A percentile compares a stretch with the other conserved stretches of the same genome.
phyloP scores from a whole-genome alignment of 2,113 vertebrate species.

The Nerophis lumbriciformis region DNA sequence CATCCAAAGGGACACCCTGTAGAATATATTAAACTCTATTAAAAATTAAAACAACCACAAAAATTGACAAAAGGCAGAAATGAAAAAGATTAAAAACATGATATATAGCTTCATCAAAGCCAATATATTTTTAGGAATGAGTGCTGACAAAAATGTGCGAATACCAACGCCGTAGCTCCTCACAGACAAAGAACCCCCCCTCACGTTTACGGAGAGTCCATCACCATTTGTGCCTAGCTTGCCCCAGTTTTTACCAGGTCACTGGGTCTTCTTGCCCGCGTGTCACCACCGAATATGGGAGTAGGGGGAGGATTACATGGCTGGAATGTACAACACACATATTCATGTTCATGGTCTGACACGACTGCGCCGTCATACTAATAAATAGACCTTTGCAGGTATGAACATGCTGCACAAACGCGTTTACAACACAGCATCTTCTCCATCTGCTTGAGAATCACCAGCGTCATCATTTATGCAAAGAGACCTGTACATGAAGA shows the following conservation, averaged over 20 bases:
- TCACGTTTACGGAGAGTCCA: not conserved
- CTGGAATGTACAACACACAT: slow-evolving; percentile 23
- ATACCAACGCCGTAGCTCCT: not conserved
- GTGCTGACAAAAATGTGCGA: not conserved
- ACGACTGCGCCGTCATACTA: not conserved
- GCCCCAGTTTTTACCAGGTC: slow-evolving; percentile 53
- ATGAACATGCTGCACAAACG: slow-evolving; percentile 2
- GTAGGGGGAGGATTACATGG: slow-evolving; percentile 49
- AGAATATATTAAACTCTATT: too few relatives aligned
- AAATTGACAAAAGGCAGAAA: too few relatives aligned
- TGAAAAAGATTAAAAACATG: not conserved
- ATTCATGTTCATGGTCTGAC: not conserved
- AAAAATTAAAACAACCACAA: too few relatives aligned
- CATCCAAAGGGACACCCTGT: too few relatives aligned
- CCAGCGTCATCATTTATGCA: not conserved
- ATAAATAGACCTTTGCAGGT: slow-evolving; percentile 8
- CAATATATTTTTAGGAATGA: too few relatives aligned
- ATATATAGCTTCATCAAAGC: not conserved
- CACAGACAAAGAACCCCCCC: slow-evolving; percentile 21
- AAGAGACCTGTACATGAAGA: not conserved
- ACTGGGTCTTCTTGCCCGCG: slow-evolving; percentile 35
- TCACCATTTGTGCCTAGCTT: slow-evolving; percentile 13
- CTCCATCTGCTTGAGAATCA: slow-evolving; percentile 13
- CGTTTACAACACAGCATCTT: slow-evolving; percentile 9
- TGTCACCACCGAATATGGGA: slow-evolving; percentile 43